Base-by-base conservation (phyloP, 2,888 invertebrate species). In the Agriotes lineatus region DNA sequence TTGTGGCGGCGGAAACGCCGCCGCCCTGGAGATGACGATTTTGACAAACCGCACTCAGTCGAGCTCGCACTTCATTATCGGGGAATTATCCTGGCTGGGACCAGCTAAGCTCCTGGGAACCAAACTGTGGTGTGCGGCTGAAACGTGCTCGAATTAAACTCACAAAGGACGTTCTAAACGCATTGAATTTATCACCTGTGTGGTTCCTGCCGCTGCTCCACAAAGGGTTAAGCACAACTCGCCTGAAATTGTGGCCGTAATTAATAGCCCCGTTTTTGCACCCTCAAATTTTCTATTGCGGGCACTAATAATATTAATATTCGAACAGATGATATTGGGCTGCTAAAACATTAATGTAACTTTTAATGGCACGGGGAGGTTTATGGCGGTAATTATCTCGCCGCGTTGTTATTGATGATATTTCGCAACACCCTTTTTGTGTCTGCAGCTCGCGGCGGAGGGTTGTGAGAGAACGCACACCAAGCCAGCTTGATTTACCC, bases 111-210 rank as follows among this genome's bases (percentile, higher is more conserved):
- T 35, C 54, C 18, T 35, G 54, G 54, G 54, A 54, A 54, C 35
- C 12, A 35, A 54, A 35, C 54, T 35, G 54, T 35, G 33, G 54
- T 30, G 30, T 52, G 52, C 33, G 52, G 35, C 33, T 54, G 54
- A 33, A 54, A 54, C 54, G 33, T 30, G 54, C 33, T 54, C 33
- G 54, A 54, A 33, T 54, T 54, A 54, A 54, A 54, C 19, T 35
- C 54, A 25, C 54, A 16, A 19, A 35, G 54, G 54, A 33, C 54
- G 33, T 33, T 18, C 35, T 54, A 54, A 35, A 35, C 54, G 54
- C 54, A 35, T 33, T 33, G 54, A 54, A 54, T 54, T 54, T 54
- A 54, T 54, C 54, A 54, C 54, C 54, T 35, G 48, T 19, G 48
- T 25, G 48, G 48, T 48, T 48, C n/a, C 20, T 48, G 14, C n/a